A percentile compares a stretch with the other conserved stretches of the same genome.
Conservation (phyloP, 1,140 invertebrate genomes). For the Platyscapa corneri region DNA sequence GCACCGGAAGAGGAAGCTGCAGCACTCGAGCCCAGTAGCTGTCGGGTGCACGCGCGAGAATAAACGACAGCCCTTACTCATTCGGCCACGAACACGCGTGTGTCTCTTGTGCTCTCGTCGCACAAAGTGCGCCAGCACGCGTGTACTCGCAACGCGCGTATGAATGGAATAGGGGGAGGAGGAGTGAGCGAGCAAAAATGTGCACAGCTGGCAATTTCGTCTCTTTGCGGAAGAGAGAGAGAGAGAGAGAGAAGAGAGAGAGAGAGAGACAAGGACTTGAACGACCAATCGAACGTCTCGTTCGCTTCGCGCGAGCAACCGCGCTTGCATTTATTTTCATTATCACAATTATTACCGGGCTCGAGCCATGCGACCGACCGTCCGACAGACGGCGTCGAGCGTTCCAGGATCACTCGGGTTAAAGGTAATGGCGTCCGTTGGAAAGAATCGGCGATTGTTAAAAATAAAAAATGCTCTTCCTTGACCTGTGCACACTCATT, state of each 20-base stretch:
- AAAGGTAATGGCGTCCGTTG: too few species aligned
- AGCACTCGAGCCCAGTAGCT: not conserved
- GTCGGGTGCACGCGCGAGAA: too few species aligned
- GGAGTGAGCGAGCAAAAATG: not conserved
- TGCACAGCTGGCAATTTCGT: too few species aligned
- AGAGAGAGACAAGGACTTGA: not conserved
- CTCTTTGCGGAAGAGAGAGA: not conserved
- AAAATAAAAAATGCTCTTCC: too few species aligned
- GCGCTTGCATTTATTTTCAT: too few species aligned
- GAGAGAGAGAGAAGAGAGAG: not conserved
- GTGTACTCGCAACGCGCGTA: not conserved
- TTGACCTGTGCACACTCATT: too few species aligned
- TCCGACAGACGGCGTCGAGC: too few species aligned
- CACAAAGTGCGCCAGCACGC: slow-evolving; percentile 2
- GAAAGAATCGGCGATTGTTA: too few species aligned
- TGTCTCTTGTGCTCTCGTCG: not conserved
- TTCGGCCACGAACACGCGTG: not conserved
- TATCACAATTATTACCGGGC: too few species aligned
- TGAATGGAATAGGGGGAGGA: slow-evolving; percentile 30
- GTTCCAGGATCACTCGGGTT: too few species aligned
- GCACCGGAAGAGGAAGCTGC: slow-evolving; percentile 43
- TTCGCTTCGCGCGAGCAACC: too few species aligned
- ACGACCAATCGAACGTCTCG: not conserved
- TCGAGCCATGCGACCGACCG: too few species aligned
- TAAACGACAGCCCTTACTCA: slow-evolving; percentile 1